These are phyloP conservation scores for Lasiurus cinereus DNA, from an alignment of 2,113 vertebrate genomes.

Conservation along the genomic window DNA sequence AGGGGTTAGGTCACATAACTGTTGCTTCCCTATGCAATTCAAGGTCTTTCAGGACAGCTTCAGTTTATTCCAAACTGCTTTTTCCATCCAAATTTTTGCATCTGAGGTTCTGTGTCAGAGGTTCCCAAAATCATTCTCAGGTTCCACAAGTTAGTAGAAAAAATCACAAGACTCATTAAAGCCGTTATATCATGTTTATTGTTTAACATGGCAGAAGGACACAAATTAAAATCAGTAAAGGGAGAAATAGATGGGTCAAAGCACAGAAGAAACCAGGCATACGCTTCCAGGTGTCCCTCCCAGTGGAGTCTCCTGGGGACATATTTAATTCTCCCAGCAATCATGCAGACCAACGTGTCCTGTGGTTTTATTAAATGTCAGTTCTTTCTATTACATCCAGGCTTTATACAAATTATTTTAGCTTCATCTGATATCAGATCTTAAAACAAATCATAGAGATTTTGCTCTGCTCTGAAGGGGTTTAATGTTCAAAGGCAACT, in stretches of 20 bases:
- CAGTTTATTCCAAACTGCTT: background rate
- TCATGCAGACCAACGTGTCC: no score
- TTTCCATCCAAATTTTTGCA: background rate
- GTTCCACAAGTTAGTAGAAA: background rate
- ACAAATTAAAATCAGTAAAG: background rate
- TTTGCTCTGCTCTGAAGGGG: background rate
- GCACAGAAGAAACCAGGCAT: background rate
- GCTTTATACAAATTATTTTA: background rate
- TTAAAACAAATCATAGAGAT: background rate
- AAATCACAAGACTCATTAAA: background rate
- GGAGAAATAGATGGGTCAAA: background rate
- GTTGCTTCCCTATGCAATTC: background rate
- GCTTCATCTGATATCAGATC: background rate
- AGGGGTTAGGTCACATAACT: background rate
- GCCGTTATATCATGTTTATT: background rate
- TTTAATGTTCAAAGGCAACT: background rate
- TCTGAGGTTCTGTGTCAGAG: background rate
- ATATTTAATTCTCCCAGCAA: background rate
- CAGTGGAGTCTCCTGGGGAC: no score
- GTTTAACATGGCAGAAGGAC: background rate
- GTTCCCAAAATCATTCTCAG: background rate
- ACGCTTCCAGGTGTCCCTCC: background rate
- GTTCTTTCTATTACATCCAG: background rate
- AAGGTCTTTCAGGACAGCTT: background rate
- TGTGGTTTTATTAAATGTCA: background rate